Base-by-base conservation (phyloP, 2,888 invertebrate genomes). In the Cetonia aurata region DNA sequence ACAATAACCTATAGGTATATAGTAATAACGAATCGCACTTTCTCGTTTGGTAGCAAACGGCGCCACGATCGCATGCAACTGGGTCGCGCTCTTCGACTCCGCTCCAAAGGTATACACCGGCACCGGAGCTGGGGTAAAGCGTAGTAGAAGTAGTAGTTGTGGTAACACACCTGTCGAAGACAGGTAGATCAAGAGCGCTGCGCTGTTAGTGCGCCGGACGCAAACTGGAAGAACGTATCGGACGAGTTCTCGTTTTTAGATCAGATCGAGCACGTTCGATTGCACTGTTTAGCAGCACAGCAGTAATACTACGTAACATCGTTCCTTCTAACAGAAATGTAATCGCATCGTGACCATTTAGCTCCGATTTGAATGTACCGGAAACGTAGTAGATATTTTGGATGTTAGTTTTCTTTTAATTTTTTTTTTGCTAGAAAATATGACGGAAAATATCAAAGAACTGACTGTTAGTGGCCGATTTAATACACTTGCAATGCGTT, bases 1-100 rank as follows among this genome's bases (percentile, higher is more conserved):
- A 57, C 13, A 57, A 37, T 57, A 25, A 25, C 25, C 1, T 25
- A 25, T 4, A 25, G 4, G 25, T 25, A n/a, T n/a, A n/a, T n/a
- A 25, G 13, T 13, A 19, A 50, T 17, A 50, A 12, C 31, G 6
- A 59, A 69, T 67, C 70, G 62, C 72, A 75, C 75, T 75, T 75
- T 75, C 75, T 71, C 75, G 72, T 59, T 62, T 42, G 48, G 31
- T 48, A 55, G 62, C 50, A 59, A 59, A 52, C 62, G 72, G 75
- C 75, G 75, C 74, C 73, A 72, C 74, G 69, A 72, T 71, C 73
- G 74, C 75, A 25, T 3, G 25, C 25, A 75, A 74, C 72, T 75
- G 75, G 75, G 75, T 75, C 75, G 75, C 69, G 62, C 60, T 75
- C 75, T 75, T 75, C 71, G 71, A 65, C 59, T 72, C n/a, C 48